Evolutionary conservation across 1,140 invertebrate genomes (phyloP).

Genomic region (Drosophila ogumai): DNA sequence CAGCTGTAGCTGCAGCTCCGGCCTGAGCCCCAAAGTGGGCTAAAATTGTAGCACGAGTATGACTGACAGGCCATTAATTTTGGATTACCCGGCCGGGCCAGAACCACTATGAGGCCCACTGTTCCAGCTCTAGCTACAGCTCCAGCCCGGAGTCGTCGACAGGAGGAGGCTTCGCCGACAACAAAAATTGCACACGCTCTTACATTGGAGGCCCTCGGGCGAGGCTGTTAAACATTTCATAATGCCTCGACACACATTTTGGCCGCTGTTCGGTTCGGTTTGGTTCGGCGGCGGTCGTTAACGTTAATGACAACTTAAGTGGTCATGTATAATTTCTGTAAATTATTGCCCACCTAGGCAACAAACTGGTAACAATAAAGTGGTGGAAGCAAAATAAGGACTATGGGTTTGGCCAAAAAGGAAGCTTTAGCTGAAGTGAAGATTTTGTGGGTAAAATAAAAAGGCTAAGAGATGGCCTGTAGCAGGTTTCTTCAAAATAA

Average conservation of each 20-base stretch:
- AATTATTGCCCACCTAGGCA: constrained; percentile 64
- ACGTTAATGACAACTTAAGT: constrained; percentile 81
- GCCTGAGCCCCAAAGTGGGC: constrained; percentile 41
- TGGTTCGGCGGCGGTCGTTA: constrained; percentile 64
- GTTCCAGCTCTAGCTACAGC: constrained; percentile 11
- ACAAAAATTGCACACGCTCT: constrained; percentile 58
- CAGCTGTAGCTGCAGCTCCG: constrained; percentile 45
- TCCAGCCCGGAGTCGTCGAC: constrained; percentile 27
- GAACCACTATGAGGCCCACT: constrained; percentile 41
- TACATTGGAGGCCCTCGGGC: constrained; percentile 50
- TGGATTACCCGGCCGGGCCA: constrained; percentile 71
- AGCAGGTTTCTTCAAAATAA: not conserved
- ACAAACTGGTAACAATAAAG: constrained; percentile 44
- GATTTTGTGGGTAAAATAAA: not conserved
- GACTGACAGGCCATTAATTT: constrained; percentile 82
- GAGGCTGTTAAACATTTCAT: constrained; percentile 60
- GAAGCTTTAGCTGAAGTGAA: not conserved
- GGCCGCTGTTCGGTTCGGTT: constrained; percentile 20
- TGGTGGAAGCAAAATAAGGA: constrained; percentile 3
- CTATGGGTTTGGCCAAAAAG: not conserved
- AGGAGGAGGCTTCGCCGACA: constrained; percentile 20
- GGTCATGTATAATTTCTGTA: constrained; percentile 81
- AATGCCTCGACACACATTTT: constrained; percentile 55
- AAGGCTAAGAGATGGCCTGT: not conserved
- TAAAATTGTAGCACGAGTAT: constrained; percentile 59